phyloP scores from a whole-genome alignment of 2,888 invertebrate genomes.

The Argyra leucocephala region DNA sequence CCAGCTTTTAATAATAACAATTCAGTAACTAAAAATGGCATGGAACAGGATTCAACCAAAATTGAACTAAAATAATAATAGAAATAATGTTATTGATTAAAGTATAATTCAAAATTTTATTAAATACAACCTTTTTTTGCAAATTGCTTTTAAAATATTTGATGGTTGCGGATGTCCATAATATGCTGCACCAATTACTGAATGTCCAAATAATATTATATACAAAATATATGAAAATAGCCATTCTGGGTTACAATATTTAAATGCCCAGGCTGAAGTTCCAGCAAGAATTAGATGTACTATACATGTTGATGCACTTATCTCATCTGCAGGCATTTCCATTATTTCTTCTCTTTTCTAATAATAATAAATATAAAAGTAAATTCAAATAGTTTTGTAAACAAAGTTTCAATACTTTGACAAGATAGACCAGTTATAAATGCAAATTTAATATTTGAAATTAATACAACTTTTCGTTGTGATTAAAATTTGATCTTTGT shows the following conservation, averaged over 20 bases:
- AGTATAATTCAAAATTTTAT: background rate
- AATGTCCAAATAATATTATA: constrained; percentile 20
- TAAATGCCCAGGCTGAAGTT: constrained; percentile 22
- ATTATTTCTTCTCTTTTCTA: background rate
- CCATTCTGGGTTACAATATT: constrained; percentile 9
- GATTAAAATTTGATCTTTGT: no score
- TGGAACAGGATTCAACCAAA: background rate
- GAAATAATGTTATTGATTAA: no score
- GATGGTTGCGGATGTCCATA: constrained; percentile 17
- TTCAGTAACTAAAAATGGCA: background rate
- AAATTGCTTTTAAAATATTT: background rate
- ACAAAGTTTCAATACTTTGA: no score
- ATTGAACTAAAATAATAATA: background rate
- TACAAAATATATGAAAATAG: constrained; percentile 19
- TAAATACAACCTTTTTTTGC: background rate
- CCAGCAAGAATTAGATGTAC: constrained; percentile 21
- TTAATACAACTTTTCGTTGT: no score
- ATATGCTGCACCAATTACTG: constrained; percentile 18
- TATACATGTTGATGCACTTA: constrained; percentile 19
- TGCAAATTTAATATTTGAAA: no score
- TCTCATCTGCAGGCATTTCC: background rate
- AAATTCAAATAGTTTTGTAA: no score
- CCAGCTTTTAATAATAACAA: background rate
- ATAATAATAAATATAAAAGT: background rate
- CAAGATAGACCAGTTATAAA: no score